Conservation (phyloP, 2,113 vertebrate species). For the Aix galericulata region DNA sequence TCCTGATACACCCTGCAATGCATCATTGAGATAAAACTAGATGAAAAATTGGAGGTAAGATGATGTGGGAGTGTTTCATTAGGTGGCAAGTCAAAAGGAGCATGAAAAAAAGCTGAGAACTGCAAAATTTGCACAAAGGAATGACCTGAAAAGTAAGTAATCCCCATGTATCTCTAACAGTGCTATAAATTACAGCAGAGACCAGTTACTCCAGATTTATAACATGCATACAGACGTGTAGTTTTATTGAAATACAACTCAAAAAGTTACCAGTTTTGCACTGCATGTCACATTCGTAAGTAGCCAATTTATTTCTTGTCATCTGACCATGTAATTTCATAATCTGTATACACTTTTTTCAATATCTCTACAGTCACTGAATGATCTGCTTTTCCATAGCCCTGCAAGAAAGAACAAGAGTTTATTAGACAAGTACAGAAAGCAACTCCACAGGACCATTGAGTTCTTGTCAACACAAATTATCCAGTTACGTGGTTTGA, state of each 20-base stretch:
- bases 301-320: constrained; percentile 75
- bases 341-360: constrained; percentile 81
- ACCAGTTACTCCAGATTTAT: background rate
- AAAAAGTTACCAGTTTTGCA: background rate
- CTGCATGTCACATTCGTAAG: background rate
- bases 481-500: background rate
- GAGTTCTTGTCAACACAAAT: background rate
- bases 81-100: background rate
- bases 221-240: background rate
- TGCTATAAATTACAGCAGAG: background rate
- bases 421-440: background rate
- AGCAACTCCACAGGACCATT: background rate
- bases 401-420: constrained; percentile 70
- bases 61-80: background rate
- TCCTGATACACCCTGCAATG: background rate
- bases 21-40: background rate
- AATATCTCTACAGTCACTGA: constrained; percentile 84
- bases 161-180: background rate
- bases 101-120: background rate
- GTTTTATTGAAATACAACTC: background rate
- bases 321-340: constrained; percentile 88
- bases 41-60: background rate
- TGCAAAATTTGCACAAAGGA: background rate
- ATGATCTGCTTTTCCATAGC: constrained; percentile 91
- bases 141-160: background rate